Evolutionary conservation across 1,140 invertebrate genomes (phyloP).

Genomic region (Harpegnathos saltator): DNA sequence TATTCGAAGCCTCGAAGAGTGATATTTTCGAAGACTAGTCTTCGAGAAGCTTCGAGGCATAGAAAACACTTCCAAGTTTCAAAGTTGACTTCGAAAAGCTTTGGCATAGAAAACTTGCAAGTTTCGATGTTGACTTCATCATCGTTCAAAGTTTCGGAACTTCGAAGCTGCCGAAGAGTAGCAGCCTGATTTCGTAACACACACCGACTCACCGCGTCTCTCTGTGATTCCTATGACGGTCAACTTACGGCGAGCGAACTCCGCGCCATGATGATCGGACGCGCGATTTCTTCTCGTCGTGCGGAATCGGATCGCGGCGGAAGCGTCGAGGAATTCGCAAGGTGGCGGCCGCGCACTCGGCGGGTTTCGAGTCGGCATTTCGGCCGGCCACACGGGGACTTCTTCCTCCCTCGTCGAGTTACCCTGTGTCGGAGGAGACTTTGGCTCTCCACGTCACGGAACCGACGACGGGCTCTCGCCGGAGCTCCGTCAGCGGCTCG

Average conservation of each 20-base stretch:
- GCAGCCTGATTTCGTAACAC: too few species aligned
- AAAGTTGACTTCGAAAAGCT: too few species aligned
- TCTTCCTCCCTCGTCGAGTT: slow-evolving; percentile 73
- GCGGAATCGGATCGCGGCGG: background rate
- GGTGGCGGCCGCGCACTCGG: slow-evolving; percentile 35
- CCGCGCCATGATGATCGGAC: background rate
- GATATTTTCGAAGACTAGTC: too few species aligned
- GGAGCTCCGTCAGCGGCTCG: background rate
- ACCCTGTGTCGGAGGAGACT: slow-evolving; percentile 56
- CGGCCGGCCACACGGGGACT: slow-evolving; percentile 57
- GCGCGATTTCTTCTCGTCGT: background rate
- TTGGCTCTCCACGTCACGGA: slow-evolving; percentile 6
- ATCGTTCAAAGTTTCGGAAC: too few species aligned
- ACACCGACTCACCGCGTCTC: background rate
- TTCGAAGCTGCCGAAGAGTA: too few species aligned
- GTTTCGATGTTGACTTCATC: too few species aligned
- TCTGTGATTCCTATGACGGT: background rate
- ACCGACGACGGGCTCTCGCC: background rate
- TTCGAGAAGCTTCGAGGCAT: too few species aligned
- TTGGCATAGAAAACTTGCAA: too few species aligned
- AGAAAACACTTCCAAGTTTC: too few species aligned
- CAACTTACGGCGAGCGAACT: background rate
- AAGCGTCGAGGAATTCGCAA: slow-evolving; percentile 31
- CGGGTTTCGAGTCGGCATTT: slow-evolving; percentile 74
- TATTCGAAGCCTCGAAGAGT: too few species aligned